Percentiles rank a stretch among this genome's conserved stretches.
Conservation (phyloP, 1,140 invertebrate species). For the Chionoecetes opilio region DNA sequence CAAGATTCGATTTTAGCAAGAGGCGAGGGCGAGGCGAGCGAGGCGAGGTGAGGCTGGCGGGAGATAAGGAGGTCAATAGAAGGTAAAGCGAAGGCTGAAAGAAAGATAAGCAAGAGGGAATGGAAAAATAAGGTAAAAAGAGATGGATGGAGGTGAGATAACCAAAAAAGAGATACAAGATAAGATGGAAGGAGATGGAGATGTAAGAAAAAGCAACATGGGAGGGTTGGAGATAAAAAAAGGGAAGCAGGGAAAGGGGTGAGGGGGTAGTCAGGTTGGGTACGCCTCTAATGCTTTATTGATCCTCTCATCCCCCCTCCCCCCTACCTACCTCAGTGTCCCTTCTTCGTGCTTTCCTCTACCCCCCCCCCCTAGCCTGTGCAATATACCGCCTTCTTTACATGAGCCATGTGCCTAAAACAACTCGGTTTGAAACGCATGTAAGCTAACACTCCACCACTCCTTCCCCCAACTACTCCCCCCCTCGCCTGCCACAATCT, state of each 20-base stretch:
- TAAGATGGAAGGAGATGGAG: background rate
- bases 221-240: background rate
- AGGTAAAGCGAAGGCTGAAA: no score
- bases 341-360: background rate
- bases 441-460: no score
- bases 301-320: background rate
- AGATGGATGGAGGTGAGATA: background rate
- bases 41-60: background rate
- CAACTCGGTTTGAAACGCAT: no score
- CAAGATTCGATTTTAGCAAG: background rate
- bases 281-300: slow-evolving; percentile 10
- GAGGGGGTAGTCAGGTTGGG: background rate
- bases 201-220: background rate
- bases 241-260: background rate
- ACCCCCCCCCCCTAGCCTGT: background rate
- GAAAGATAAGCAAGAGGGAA: background rate
- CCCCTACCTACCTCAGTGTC: background rate
- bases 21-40: background rate
- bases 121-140: no score
- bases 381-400: background rate
- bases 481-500: background rate
- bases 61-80: no score
- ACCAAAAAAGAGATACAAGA: background rate
- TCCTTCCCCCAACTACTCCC: background rate
- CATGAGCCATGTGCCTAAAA: background rate